Percentiles rank a stretch among this genome's conserved stretches.
These are phyloP conservation scores for Labroides dimidiatus DNA, from an alignment of 2,797 vertebrate species.

Conservation along the genomic window DNA sequence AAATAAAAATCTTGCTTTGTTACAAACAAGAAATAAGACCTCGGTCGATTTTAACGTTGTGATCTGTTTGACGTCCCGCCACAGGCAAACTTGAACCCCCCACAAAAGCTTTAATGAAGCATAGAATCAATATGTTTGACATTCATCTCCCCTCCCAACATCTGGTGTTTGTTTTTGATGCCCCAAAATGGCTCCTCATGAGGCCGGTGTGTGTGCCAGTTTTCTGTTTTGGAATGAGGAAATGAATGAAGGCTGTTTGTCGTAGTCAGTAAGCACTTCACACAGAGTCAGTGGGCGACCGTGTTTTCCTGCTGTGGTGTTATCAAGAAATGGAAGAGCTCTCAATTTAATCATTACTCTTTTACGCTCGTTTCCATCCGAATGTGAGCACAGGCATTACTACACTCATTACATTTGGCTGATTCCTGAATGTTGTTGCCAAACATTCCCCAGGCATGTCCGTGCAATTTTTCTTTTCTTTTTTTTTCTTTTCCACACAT, in stretches of 20 bases:
- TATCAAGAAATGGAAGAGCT: slow-evolving; percentile 36
- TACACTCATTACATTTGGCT: slow-evolving; percentile 42
- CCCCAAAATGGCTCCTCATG: slow-evolving; percentile 70
- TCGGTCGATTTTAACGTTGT: slow-evolving; percentile 49
- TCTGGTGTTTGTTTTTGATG: slow-evolving; percentile 78
- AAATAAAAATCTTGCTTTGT: slow-evolving; percentile 55
- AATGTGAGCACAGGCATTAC: slow-evolving; percentile 41
- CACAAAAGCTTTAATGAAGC: slow-evolving; percentile 72
- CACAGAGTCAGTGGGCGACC: slow-evolving; percentile 45
- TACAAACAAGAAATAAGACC: slow-evolving; percentile 55
- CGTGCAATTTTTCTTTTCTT: slow-evolving; percentile 52
- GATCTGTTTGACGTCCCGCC: slow-evolving; percentile 56
- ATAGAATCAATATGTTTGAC: slow-evolving; percentile 74
- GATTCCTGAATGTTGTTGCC: slow-evolving; percentile 51
- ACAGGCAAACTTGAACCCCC: slow-evolving; percentile 51
- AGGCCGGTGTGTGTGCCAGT: slow-evolving; percentile 64
- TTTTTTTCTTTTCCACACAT: slow-evolving; percentile 58
- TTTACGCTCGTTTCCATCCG: slow-evolving; percentile 40
- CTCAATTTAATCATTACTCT: slow-evolving; percentile 51
- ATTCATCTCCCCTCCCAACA: slow-evolving; percentile 74
- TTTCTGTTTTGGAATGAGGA: slow-evolving; percentile 65
- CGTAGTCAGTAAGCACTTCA: slow-evolving; percentile 54
- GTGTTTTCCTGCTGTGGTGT: slow-evolving; percentile 42
- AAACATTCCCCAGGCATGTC: slow-evolving; percentile 53
- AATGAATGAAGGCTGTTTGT: slow-evolving; percentile 62